Evolutionary conservation across 1,140 invertebrate genomes (phyloP), one percentile per base, ranked within the genome.

Genomic region (Macrobrachium rosenbergii): DNA sequence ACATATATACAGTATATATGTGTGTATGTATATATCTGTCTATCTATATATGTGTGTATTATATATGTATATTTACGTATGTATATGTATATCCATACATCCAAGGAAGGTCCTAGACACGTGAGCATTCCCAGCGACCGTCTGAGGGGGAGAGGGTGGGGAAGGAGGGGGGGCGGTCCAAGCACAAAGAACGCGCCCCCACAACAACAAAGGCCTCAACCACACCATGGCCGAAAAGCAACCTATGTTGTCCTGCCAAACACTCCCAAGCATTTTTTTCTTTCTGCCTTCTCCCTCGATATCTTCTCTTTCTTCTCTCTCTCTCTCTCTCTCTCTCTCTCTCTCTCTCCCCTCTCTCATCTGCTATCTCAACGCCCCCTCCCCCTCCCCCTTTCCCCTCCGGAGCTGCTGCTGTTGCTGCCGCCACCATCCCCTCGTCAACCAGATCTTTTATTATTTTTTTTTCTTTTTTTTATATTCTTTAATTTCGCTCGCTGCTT

Each of bases 181-280:
- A 62, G 43, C 62, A 67, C 62, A 82, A 37, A 37, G 21, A 28
- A 37, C 28, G 5, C 52, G 43, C 23, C 58, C 52, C 17, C 28
- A 28, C 82, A 60, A 77, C 73, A 77, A 84, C 82, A 84, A 84
- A 84, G 82, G 82, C 19, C 21, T 52, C 12, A 45, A 37, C 21
- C 72, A 19, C 52, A 64, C 59, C 63, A 62, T 77, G 52, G 60
- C 60, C 59, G 59, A 84, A 52, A 77, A 84, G 82, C 77, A 84
- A 84, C 73, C 77, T 84, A 60, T n/a, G 82, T 21, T 77, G 82
- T 84, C 82, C 60, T 77, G 82, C 82, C 82, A 77, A 84, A 84
- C 73, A 76, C 7, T 37, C 52, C 73, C 43, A 84, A 77, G 77
- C 77, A 84, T 75, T 80, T 75, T 80, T 86, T 75, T 80, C 72